phyloP scores from a whole-genome alignment of 2,888 invertebrate species.

The Exephanes ischioxanthus region DNA sequence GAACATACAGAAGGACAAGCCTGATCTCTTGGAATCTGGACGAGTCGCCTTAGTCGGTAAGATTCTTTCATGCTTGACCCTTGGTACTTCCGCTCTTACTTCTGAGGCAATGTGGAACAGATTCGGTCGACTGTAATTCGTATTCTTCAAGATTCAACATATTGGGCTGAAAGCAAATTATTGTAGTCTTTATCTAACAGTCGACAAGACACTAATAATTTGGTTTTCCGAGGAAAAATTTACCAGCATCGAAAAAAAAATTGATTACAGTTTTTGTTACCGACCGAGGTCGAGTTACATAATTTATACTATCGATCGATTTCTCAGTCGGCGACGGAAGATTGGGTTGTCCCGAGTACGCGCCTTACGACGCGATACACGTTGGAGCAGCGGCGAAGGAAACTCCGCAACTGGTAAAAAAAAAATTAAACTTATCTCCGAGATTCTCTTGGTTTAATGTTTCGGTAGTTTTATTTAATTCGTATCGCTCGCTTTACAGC shows the following conservation, averaged over 20 bases:
- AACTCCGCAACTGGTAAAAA: conserved; percentile 90
- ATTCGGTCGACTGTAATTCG: background rate
- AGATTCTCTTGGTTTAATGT: background rate
- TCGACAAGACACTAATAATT: too few species aligned
- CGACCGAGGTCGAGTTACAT: too few species aligned
- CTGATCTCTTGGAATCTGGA: conserved; percentile 89
- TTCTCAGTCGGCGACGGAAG: conserved; percentile 95
- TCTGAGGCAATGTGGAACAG: background rate
- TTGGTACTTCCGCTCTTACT: background rate
- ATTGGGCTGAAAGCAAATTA: background rate
- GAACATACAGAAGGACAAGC: conserved; percentile 92
- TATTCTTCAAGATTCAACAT: background rate
- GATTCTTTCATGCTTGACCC: conserved; percentile 20
- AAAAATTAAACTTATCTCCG: conserved; percentile 46
- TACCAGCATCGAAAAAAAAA: background rate
- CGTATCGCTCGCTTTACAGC: conserved; percentile 77
- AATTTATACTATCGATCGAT: conserved; percentile 13
- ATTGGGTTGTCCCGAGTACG: conserved; percentile 90
- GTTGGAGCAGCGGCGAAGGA: conserved; percentile 95
- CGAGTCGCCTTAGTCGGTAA: conserved; percentile 90
- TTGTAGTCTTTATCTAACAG: too few species aligned
- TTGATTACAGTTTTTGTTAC: background rate
- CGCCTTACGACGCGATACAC: conserved; percentile 97
- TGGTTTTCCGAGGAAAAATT: background rate
- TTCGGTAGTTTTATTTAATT: background rate